phyloP scores from a whole-genome alignment of 2,113 vertebrate species.

The Cinclus cinclus region DNA sequence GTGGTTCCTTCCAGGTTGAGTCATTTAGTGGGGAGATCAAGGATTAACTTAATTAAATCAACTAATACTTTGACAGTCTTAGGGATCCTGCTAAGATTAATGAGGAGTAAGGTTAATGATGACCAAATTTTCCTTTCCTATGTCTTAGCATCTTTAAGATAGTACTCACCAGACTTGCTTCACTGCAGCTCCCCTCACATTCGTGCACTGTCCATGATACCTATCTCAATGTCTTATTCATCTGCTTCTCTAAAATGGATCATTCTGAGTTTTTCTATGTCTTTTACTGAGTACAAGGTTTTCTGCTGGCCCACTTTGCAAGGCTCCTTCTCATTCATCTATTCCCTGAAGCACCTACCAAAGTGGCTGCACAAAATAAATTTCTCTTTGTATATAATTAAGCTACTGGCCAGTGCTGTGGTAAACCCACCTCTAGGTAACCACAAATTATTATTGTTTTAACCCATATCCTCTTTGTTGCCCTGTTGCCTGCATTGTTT shows the following conservation, averaged over 20 bases:
- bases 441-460: not conserved
- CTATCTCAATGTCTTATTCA: accelerated
- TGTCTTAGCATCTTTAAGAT: not conserved
- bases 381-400: not conserved
- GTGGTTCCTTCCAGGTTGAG: not conserved
- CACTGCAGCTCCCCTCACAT: not conserved
- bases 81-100: not conserved
- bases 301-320: not conserved
- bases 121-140: not conserved
- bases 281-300: not conserved
- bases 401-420: not conserved
- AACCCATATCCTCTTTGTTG: not conserved
- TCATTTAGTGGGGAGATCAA: not conserved
- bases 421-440: not conserved
- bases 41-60: slow-evolving; percentile 49
- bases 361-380: not conserved
- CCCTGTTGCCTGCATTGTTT: not conserved
- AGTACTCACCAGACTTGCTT: not conserved
- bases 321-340: not conserved
- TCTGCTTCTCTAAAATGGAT: not conserved
- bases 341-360: not conserved
- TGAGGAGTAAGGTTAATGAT: slow-evolving; percentile 1
- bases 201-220: accelerated
- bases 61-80: not conserved
- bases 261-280: not conserved